Conservation (phyloP, 1,140 invertebrate species). For the Neodiprion pinetum region DNA sequence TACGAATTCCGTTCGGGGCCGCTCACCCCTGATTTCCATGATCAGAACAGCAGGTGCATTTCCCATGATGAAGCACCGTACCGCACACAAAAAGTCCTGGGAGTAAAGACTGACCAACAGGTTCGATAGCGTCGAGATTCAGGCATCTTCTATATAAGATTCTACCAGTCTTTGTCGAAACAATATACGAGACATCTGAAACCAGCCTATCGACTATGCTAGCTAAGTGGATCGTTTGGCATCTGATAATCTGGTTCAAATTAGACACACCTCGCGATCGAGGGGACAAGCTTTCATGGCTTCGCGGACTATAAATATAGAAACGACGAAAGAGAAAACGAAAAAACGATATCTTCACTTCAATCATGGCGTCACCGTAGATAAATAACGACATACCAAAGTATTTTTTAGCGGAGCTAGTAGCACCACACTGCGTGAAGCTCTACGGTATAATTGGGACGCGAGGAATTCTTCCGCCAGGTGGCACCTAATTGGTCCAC, state of each 20-base stretch:
- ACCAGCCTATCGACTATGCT: too few relatives aligned
- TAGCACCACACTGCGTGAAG: neutral
- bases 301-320: neutral
- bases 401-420: neutral
- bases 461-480: slow-evolving; percentile 35
- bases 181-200: too few relatives aligned
- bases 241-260: too few relatives aligned
- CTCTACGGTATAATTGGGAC: slow-evolving; percentile 37
- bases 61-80: neutral
- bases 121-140: neutral
- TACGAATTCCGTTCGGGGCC: neutral
- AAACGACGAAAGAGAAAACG: neutral
- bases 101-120: neutral
- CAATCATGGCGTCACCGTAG: neutral
- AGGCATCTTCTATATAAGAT: neutral
- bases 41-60: slow-evolving; percentile 1
- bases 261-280: too few relatives aligned
- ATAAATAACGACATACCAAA: neutral
- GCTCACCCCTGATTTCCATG: neutral
- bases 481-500: slow-evolving; percentile 39
- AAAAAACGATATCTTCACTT: neutral
- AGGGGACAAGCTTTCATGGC: neutral
- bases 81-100: neutral
- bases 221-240: too few relatives aligned
- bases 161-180: too few relatives aligned